Conservation (phyloP, 2,888 invertebrate genomes). For the Polyommatus icarus region DNA sequence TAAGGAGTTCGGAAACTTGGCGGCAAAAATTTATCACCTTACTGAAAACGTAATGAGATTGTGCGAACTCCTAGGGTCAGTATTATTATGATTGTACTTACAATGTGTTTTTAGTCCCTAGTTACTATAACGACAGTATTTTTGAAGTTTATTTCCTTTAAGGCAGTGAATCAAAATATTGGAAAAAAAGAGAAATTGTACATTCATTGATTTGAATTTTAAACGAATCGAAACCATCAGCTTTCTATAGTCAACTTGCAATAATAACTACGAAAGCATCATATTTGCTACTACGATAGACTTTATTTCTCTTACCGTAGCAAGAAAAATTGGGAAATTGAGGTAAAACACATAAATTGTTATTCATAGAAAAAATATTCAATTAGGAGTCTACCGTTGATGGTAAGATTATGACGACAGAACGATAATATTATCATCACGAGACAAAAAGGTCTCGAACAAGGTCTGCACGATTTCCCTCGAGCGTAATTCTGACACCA, state of each 20-base stretch:
- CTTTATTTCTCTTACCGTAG: too few relatives aligned
- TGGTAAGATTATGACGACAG: neutral
- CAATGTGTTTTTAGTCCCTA: neutral
- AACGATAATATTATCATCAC: neutral
- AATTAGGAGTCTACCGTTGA: neutral
- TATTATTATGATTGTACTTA: conserved; percentile 34
- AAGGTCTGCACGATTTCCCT: neutral
- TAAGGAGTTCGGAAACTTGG: conserved; percentile 47
- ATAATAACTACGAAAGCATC: too few relatives aligned
- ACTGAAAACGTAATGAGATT: conserved; percentile 37
- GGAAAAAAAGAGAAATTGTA: too few relatives aligned
- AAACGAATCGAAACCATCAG: too few relatives aligned
- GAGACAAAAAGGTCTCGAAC: neutral
- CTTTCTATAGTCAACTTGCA: too few relatives aligned
- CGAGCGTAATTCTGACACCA: conserved; percentile 66
- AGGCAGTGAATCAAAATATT: too few relatives aligned
- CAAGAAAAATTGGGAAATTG: too few relatives aligned
- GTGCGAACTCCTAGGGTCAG: conserved; percentile 26
- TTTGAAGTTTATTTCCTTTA: too few relatives aligned
- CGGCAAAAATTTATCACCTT: conserved; percentile 47
- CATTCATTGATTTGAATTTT: too few relatives aligned
- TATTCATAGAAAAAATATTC: neutral
- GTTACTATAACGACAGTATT: too few relatives aligned
- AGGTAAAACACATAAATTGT: neutral
- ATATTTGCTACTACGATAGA: too few relatives aligned